These are phyloP conservation scores for Cepaea nemoralis DNA, from an alignment of 1,140 invertebrate species.

Conservation along the genomic window DNA sequence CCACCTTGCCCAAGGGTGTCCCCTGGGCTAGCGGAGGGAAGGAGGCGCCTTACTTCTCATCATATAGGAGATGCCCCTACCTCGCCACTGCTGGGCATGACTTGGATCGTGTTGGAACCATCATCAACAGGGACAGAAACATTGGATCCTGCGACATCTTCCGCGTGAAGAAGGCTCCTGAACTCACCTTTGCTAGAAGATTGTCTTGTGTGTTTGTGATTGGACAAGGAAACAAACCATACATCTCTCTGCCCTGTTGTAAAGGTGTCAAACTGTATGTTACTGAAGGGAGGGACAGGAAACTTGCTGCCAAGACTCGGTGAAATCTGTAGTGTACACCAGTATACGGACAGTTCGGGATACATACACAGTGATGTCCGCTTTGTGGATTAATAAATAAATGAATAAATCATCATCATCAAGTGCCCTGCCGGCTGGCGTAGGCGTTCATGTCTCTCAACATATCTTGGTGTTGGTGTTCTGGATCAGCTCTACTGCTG, in stretches of 20 bases:
- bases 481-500: too few relatives aligned
- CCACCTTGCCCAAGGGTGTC: too few relatives aligned
- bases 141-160: conserved; percentile 99
- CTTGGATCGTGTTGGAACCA: conserved; percentile 98
- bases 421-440: too few relatives aligned
- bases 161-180: conserved; percentile 95
- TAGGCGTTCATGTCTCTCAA: too few relatives aligned
- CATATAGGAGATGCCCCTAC: too few relatives aligned
- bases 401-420: too few relatives aligned
- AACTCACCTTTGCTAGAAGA: conserved; percentile 97
- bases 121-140: conserved; percentile 96
- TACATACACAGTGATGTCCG: too few relatives aligned
- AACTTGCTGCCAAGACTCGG: conserved; percentile 72
- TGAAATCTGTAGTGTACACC: conserved; percentile 9
- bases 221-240: conserved; percentile 96
- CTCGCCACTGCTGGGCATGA: conserved; percentile 99
- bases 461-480: too few relatives aligned
- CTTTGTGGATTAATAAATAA: too few relatives aligned
- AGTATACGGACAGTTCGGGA: too few relatives aligned
- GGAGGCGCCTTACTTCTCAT: too few relatives aligned
- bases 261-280: conserved; percentile 97
- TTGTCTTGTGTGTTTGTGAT: conserved; percentile 99
- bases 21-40: too few relatives aligned
- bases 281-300: conserved; percentile 98
- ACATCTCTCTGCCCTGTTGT: conserved; percentile 95